Conservation (phyloP, 2,888 invertebrate genomes). For the Adelognathus sp. region DNA sequence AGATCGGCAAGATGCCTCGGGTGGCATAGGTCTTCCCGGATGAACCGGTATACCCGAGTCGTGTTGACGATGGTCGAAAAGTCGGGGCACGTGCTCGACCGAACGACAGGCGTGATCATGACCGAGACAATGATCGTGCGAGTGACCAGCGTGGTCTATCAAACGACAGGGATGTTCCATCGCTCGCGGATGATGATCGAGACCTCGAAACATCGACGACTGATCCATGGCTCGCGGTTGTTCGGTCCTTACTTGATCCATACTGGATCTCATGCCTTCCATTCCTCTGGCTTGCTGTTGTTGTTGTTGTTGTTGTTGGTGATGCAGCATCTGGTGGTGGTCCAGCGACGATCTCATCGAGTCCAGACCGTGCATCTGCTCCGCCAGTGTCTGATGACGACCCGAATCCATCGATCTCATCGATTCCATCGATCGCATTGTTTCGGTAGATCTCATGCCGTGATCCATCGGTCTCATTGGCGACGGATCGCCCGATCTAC, state of each 20-base stretch:
- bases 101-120: constrained; percentile 78
- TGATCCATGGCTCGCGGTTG: constrained; percentile 62
- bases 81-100: constrained; percentile 75
- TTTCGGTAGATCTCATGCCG: constrained; percentile 75
- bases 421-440: constrained; percentile 79
- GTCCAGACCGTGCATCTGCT: constrained; percentile 57
- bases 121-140: constrained; percentile 75
- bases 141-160: constrained; percentile 74
- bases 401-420: constrained; percentile 78
- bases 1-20: constrained; percentile 67
- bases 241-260: constrained; percentile 66
- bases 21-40: constrained; percentile 62
- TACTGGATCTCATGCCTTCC: constrained; percentile 70
- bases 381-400: constrained; percentile 69
- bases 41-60: constrained; percentile 63
- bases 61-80: constrained; percentile 75
- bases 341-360: constrained; percentile 57
- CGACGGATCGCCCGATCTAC: constrained; percentile 78
- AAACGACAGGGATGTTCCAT: constrained; percentile 77
- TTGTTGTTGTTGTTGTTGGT: constrained; percentile 43
- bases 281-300: constrained; percentile 73
- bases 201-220: constrained; percentile 53
- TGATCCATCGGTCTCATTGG: constrained; percentile 78
- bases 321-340: constrained; percentile 57
- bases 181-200: constrained; percentile 74